phyloP scores from a whole-genome alignment of 2,113 vertebrate species.

The Pyrgilauda ruficollis region DNA sequence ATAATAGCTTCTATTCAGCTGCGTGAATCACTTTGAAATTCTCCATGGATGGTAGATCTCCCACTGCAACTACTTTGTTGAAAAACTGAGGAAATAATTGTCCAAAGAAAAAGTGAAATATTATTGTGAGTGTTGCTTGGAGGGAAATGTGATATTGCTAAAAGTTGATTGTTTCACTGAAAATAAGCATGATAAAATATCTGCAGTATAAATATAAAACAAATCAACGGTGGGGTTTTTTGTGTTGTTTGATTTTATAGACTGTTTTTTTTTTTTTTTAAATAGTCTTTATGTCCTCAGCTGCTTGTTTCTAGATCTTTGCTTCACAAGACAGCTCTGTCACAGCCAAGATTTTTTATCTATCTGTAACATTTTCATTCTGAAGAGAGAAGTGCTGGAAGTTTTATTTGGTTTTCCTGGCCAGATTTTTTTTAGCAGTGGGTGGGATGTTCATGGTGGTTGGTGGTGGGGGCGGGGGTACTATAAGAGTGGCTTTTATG shows the following conservation, averaged over 20 bases:
- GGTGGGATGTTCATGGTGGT: not conserved
- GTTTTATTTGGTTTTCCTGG: not conserved
- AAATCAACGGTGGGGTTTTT: not conserved
- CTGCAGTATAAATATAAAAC: not conserved
- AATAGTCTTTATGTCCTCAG: not conserved
- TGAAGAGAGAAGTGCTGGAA: not conserved
- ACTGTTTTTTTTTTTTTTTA: not conserved
- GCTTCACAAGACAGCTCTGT: not conserved
- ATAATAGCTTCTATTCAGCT: constrained; percentile 28
- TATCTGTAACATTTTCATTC: not conserved
- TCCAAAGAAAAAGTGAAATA: not conserved
- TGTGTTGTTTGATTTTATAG: not conserved
- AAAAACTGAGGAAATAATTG: constrained; percentile 13
- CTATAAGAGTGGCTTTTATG: not conserved
- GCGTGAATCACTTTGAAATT: not conserved
- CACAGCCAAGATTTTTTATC: not conserved
- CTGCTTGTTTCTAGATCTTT: not conserved
- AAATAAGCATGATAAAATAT: not conserved
- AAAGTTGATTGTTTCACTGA: not conserved
- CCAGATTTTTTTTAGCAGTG: not conserved
- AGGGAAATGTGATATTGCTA: not conserved
- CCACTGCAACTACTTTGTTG: not conserved
- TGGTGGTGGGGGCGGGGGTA: no score
- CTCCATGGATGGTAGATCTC: not conserved
- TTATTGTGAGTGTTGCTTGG: not conserved